Base-by-base conservation (phyloP, 2,113 vertebrate genomes). In the Leucosticte australis region DNA sequence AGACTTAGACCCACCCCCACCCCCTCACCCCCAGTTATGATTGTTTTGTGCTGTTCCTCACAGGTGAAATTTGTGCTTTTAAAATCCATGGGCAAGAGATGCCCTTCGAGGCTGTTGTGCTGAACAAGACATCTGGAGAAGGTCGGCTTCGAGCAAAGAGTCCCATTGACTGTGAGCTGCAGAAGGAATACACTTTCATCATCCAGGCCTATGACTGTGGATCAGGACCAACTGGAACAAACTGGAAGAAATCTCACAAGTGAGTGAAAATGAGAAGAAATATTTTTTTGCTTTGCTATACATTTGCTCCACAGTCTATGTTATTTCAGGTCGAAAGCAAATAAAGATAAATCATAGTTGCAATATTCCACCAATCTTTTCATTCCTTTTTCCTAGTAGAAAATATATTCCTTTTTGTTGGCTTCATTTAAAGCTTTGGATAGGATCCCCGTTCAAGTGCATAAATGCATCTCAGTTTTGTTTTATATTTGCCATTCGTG, bases 221-320 rank as follows among this genome's bases (percentile, higher is more conserved):
- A 0, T 98, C 98, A 0, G 98, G 99, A 55, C 98, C 98, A 23
- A 95, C 80, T 63, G 99, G 99, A 91, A 98, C 92, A 2, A 98
- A 98, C 97, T 98, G 98, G 98, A 99, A 99, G 92, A 99, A 99
- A 98, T 99, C 99, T 28, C 99, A 99, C 98, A 99, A 99, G 99
- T 99, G 93, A 97, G 99, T 98, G 68, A 70, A 92, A 92, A 67
- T 28, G 2, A 50, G 14, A 6, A 74, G 15, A 16, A 50, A 3
- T 41, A 0, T 9, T 22, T 27, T 78, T 78, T 90, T 55, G 2
- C 23, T 92, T 50, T 70, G 59, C 30, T 14, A 16, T 56, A 3
- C 15, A 4, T 82, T 94, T 18, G 1, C 26, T 83, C 8, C 41
- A 6, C 5, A 31, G 27, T 79, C 16, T n/a, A 18, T 87, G 26